Percentiles rank a stretch among this genome's conserved stretches.
phyloP scores from a whole-genome alignment of 2,797 vertebrate species.

The Rhinoraja longicauda region DNA sequence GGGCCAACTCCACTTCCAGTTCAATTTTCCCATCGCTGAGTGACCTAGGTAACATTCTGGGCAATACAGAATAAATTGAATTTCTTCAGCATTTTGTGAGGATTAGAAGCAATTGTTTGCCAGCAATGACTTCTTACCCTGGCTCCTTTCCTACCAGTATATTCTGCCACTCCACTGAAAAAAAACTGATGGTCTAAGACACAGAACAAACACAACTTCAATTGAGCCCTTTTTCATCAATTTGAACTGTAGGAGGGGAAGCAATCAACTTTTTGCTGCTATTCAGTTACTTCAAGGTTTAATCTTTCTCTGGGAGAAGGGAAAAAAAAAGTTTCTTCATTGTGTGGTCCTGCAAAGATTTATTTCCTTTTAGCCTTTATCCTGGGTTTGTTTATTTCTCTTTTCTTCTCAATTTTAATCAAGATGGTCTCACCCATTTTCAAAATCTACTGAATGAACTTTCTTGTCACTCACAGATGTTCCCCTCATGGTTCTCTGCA shows the following conservation, averaged over 20 bases:
- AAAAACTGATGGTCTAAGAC: slow-evolving; percentile 73
- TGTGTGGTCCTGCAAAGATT: slow-evolving; percentile 47
- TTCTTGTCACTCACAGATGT: slow-evolving; percentile 46
- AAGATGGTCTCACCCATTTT: slow-evolving; percentile 46
- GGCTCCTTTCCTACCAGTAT: slow-evolving; percentile 55
- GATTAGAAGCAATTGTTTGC: slow-evolving; percentile 76
- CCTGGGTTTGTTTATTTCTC: slow-evolving; percentile 47
- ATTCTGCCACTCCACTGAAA: slow-evolving; percentile 62
- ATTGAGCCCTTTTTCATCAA: slow-evolving; percentile 71
- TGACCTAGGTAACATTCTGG: slow-evolving; percentile 83
- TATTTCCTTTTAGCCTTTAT: slow-evolving; percentile 48
- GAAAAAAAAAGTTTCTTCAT: slow-evolving; percentile 46
- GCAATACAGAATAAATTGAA: slow-evolving; percentile 81
- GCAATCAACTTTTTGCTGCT: slow-evolving; percentile 64
- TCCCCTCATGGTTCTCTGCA: slow-evolving; percentile 48
- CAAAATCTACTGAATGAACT: slow-evolving; percentile 43
- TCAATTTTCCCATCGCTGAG: slow-evolving; percentile 75
- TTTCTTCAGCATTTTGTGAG: slow-evolving; percentile 79
- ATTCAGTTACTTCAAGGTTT: slow-evolving; percentile 63
- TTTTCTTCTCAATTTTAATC: slow-evolving; percentile 46
- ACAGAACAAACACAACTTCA: slow-evolving; percentile 78
- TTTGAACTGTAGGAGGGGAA: slow-evolving; percentile 69
- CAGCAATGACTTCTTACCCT: slow-evolving; percentile 73
- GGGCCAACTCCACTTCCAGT: slow-evolving; percentile 66
- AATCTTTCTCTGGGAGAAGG: slow-evolving; percentile 56